These are phyloP conservation scores for Simalia tracyae DNA, from an alignment of 2,797 vertebrate genomes.

Conservation along the genomic window DNA sequence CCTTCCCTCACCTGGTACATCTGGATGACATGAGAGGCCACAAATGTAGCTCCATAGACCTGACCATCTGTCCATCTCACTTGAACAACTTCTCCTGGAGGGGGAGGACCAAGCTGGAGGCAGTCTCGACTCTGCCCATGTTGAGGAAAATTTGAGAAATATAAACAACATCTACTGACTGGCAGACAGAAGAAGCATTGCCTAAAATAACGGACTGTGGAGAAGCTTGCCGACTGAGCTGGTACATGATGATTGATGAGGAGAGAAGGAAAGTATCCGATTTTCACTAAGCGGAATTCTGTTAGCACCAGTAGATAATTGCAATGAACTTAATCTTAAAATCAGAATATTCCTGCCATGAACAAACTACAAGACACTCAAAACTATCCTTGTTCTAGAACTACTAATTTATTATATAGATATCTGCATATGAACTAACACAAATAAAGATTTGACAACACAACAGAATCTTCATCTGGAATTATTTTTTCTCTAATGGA, in stretches of 20 bases:
- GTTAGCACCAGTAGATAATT: background rate
- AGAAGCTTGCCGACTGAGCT: background rate
- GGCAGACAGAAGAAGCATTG: background rate
- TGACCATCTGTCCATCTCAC: slow-evolving; percentile 96
- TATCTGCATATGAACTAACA: background rate
- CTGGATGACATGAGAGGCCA: slow-evolving; percentile 89
- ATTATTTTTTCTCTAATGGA: background rate
- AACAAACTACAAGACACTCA: background rate
- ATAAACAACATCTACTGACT: slow-evolving; percentile 14
- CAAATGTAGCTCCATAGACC: slow-evolving; percentile 93
- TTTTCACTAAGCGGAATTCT: background rate
- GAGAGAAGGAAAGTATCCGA: background rate
- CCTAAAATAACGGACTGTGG: background rate
- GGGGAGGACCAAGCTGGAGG: slow-evolving; percentile 83
- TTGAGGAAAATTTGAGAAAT: slow-evolving; percentile 13
- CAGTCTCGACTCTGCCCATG: slow-evolving; percentile 88
- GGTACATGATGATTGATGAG: background rate
- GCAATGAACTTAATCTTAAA: background rate
- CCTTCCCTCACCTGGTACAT: slow-evolving; percentile 89
- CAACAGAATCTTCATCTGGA: background rate
- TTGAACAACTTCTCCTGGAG: slow-evolving; percentile 86
- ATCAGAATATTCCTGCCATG: background rate
- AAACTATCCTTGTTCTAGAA: background rate
- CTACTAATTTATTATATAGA: background rate
- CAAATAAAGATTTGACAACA: background rate